A percentile compares a stretch with the other conserved stretches of the same genome.
These are phyloP conservation scores for Macrosoma leucophasiata DNA, from an alignment of 2,888 invertebrate genomes.

Conservation along the genomic window DNA sequence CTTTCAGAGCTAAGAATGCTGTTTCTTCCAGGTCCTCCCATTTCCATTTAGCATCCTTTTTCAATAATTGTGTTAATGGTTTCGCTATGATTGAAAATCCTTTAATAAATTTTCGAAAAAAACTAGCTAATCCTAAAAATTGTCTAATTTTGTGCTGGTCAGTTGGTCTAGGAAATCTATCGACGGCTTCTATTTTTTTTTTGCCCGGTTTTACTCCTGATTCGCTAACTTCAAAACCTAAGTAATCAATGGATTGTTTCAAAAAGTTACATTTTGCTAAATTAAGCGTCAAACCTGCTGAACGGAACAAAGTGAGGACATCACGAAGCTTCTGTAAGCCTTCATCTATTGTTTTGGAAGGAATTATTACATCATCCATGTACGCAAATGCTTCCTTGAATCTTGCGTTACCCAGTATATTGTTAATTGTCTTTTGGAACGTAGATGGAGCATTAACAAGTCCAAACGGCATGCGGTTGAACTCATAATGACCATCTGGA, in stretches of 20 bases:
- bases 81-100: conserved; percentile 12
- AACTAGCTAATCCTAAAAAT: conserved; percentile 13
- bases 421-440: conserved; percentile 13
- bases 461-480: conserved; percentile 21
- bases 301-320: conserved; percentile 6
- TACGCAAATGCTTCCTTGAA: conserved; percentile 15
- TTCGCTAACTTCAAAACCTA: conserved; percentile 13
- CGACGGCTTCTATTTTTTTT: conserved; percentile 13
- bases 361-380: conserved; percentile 20
- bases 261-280: conserved; percentile 12
- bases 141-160: conserved; percentile 13
- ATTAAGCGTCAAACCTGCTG: conserved; percentile 12
- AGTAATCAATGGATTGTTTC: conserved; percentile 5
- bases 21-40: conserved; percentile 23
- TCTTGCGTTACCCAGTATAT: conserved; percentile 9
- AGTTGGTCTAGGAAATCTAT: conserved; percentile 7
- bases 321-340: conserved; percentile 9
- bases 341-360: conserved; percentile 13
- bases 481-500: conserved; percentile 19
- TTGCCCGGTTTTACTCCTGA: conserved; percentile 7
- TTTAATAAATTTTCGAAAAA: conserved; percentile 12
- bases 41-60: conserved; percentile 19
- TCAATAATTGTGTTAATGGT: conserved; percentile 17
- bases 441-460: conserved; percentile 18
- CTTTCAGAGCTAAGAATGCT: conserved; percentile 29